Percentiles rank a stretch among this genome's conserved stretches.
Conservation (phyloP, 1,140 invertebrate genomes). For the Cydia pomonella region DNA sequence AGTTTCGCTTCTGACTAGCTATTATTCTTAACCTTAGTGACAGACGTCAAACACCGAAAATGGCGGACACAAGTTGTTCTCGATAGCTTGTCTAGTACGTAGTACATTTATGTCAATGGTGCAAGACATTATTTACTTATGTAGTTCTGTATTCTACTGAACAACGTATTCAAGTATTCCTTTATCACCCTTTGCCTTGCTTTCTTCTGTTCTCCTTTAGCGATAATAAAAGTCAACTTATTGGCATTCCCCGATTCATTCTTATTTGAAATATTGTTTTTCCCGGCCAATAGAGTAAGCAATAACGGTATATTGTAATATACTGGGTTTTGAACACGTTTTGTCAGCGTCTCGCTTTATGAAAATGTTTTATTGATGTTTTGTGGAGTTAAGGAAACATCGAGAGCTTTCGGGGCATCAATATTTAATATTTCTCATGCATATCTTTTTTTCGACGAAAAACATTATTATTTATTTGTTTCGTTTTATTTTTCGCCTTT, state of each 20-base stretch:
- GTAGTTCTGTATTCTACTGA: no score
- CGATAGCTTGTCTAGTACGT: no score
- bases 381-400: neutral
- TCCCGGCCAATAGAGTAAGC: neutral
- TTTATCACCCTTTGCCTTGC: neutral
- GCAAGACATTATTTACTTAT: no score
- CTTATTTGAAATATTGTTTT: constrained; percentile 16
- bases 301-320: neutral
- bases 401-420: neutral
- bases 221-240: constrained; percentile 17
- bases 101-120: no score
- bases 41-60: no score
- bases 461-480: no score
- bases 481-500: no score
- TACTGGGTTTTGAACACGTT: neutral
- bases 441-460: no score
- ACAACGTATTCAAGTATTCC: neutral
- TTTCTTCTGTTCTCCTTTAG: neutral
- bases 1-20: no score
- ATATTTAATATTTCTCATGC: neutral
- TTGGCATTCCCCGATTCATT: constrained; percentile 6
- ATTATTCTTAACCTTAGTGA: no score
- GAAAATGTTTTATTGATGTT: constrained; percentile 8
- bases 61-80: no score
- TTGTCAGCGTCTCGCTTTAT: neutral